Evolutionary conservation across 2,888 invertebrate species (phyloP).

Genomic region (Pyrocoelia pectoralis): DNA sequence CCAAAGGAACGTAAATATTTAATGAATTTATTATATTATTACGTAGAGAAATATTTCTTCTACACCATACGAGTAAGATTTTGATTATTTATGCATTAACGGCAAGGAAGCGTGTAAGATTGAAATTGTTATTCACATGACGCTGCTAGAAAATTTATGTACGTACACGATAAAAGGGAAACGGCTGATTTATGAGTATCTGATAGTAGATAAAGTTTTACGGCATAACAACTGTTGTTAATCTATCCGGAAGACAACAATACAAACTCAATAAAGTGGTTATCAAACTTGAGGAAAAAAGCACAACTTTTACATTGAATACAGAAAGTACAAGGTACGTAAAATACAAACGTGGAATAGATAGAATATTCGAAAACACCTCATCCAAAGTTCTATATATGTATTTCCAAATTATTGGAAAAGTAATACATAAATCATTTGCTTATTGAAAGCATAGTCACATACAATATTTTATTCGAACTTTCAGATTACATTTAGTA

Average conservation of each 20-base stretch:
- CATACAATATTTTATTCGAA: background rate
- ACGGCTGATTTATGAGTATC: background rate
- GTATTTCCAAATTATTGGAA: slow-evolving; percentile 8
- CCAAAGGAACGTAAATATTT: background rate
- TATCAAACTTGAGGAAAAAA: background rate
- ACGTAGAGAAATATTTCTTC: background rate
- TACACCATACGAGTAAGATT: background rate
- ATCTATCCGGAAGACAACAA: background rate
- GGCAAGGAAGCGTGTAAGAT: background rate
- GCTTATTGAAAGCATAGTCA: background rate
- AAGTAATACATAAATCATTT: slow-evolving; percentile 8
- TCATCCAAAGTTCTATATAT: background rate
- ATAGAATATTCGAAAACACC: too few species aligned
- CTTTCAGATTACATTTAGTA: too few species aligned
- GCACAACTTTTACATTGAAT: background rate
- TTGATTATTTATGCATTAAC: background rate
- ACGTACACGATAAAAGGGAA: background rate
- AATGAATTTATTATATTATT: background rate
- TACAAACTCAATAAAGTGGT: background rate
- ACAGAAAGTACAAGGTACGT: background rate
- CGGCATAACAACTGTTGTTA: background rate
- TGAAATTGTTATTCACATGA: background rate
- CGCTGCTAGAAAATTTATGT: background rate
- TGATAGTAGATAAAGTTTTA: background rate
- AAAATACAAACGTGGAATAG: background rate